Base-by-base conservation (phyloP, 2,888 invertebrate species). In the Drosophila sordidula region DNA sequence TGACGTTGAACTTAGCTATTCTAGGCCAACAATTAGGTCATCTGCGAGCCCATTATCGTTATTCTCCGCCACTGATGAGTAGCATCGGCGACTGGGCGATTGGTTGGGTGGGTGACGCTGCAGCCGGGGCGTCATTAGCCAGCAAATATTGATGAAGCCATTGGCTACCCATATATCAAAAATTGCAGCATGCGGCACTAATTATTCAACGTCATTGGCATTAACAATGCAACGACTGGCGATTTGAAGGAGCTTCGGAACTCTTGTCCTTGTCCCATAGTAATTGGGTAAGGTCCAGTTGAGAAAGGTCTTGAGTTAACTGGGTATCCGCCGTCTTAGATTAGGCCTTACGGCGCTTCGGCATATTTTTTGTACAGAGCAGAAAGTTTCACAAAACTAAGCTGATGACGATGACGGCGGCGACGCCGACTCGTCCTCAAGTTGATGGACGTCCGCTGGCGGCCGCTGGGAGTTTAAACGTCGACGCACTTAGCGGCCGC, bases 201-300 rank as follows among this genome's bases (percentile, higher is more conserved):
- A 87, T 87, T 87, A 88, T 89, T 84, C 85, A 81, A 76, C 78
- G 89, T 85, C 89, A 84, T 81, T 76, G 89, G 64, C 79, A 84
- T 87, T 84, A 88, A 88, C 84, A 83, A 87, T 80, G 81, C 75
- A 71, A 44, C 22, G 46, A 26, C 26, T 44, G 46, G 66, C 45
- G 56, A 62, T 55, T 75, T 65, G 63, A 65, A 47, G 52, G 67
- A 50, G 67, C 54, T 38, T 45, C 42, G 14, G 14, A 51, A 47
- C 49, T 39, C 45, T 46, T 52, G 62, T 63, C 63, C 75, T 51
- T 59, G 70, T 25, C n/a, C n/a, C n/a, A n/a, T n/a, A n/a, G n/a
- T n/a, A n/a, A n/a, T n/a, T n/a, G n/a, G n/a, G n/a, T n/a, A n/a
- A n/a, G n/a, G n/a, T 36, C 42, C 54, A 44, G 18, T 26, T 11